These are phyloP conservation scores for Epizoanthus fatuus DNA, from an alignment of 92 coral and sea anemone species.

Conservation along the genomic window DNA sequence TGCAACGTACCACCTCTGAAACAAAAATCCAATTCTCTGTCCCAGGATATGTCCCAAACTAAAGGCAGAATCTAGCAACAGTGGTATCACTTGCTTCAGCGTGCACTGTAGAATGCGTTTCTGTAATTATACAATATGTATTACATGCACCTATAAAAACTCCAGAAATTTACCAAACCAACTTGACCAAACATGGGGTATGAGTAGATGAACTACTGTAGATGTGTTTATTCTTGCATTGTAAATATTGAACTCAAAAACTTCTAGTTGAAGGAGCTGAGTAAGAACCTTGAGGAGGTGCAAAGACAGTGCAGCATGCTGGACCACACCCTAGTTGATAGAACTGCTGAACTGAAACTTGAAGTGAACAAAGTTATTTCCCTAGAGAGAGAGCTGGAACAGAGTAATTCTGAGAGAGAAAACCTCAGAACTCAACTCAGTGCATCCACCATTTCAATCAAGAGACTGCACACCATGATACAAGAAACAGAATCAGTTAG, in stretches of 20 bases:
- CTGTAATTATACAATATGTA: too few relatives aligned
- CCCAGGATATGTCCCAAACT: too few relatives aligned
- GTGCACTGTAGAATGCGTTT: too few relatives aligned
- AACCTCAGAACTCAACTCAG: slow-evolving; percentile 48
- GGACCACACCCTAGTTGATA: slow-evolving; percentile 79
- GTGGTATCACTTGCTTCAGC: too few relatives aligned
- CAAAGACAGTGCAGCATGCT: slow-evolving; percentile 63
- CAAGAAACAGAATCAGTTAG: slow-evolving; percentile 54
- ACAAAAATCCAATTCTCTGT: too few relatives aligned
- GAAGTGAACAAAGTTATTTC: slow-evolving; percentile 67
- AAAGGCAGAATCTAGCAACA: too few relatives aligned
- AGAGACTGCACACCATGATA: slow-evolving; percentile 46
- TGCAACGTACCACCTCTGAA: too few relatives aligned
- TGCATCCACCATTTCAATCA: slow-evolving; percentile 33
- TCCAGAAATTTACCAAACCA: too few relatives aligned
- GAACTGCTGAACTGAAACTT: slow-evolving; percentile 88
- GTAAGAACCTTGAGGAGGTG: slow-evolving; percentile 59
- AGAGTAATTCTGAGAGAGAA: slow-evolving; percentile 52
- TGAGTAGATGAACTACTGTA: background rate
- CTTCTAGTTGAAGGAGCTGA: slow-evolving; percentile 73
- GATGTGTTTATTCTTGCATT: background rate
- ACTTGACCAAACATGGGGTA: too few relatives aligned
- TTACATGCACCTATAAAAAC: too few relatives aligned
- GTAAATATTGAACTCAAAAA: background rate
- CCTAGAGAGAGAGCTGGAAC: slow-evolving; percentile 64